Conservation (phyloP, 2,888 invertebrate genomes). For the Xestia xanthographa region DNA sequence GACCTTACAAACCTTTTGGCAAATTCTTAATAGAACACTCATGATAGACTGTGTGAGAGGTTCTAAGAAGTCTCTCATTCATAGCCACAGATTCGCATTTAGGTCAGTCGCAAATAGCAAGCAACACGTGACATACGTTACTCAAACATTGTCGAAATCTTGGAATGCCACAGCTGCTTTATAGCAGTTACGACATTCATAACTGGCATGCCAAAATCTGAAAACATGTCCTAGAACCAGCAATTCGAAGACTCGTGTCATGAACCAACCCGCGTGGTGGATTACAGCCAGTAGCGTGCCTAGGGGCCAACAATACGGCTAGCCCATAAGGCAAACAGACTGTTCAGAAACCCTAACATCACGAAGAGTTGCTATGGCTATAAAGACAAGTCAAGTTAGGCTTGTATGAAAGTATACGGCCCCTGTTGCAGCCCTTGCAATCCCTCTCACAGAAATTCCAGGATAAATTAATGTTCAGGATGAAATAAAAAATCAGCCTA, state of each 20-base stretch:
- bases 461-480: background rate
- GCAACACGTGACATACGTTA: conserved; percentile 42
- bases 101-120: conserved; percentile 68
- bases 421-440: background rate
- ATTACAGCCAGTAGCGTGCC: background rate
- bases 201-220: conserved; percentile 16
- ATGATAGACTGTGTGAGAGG: conserved; percentile 38
- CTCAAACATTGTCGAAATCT: conserved; percentile 50
- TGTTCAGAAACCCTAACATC: background rate
- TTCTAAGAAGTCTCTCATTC: conserved; percentile 71
- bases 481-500: too few relatives aligned
- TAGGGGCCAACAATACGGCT: background rate
- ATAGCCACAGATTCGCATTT: conserved; percentile 63
- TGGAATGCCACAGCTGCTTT: conserved; percentile 39
- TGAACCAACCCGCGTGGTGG: background rate
- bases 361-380: background rate
- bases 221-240: background rate
- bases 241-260: background rate
- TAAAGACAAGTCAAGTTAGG: background rate
- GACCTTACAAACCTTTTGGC: conserved; percentile 45
- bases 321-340: background rate
- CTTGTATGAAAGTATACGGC: background rate
- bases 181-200: conserved; percentile 35
- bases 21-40: conserved; percentile 46
- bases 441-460: background rate